phyloP scores from a whole-genome alignment of 2,888 invertebrate species.

The Furcula furcula region DNA sequence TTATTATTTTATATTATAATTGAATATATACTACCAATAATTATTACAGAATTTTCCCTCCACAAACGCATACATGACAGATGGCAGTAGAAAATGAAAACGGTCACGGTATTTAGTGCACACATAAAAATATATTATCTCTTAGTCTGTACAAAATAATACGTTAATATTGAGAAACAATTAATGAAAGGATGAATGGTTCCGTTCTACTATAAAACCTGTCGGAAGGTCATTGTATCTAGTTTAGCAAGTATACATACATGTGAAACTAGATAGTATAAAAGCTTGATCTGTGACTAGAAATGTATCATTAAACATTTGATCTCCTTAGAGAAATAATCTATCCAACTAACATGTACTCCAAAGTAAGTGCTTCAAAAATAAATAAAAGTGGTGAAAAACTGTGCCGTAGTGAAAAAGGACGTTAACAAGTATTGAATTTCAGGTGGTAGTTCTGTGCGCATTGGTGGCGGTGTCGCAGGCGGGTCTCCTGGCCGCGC shows the following conservation, averaged over 20 bases:
- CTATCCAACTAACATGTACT: conserved; percentile 19
- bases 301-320: conserved; percentile 5
- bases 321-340: conserved; percentile 2
- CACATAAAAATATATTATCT: no score
- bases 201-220: background rate
- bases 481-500: conserved; percentile 42
- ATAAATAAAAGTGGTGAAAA: conserved; percentile 9
- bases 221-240: conserved; percentile 5
- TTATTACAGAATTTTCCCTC: no score
- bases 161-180: no score
- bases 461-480: conserved; percentile 39
- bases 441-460: conserved; percentile 45
- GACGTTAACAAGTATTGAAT: conserved; percentile 5
- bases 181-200: no score
- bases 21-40: no score
- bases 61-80: no score
- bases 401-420: background rate
- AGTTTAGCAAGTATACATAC: conserved; percentile 11
- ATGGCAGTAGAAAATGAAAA: no score
- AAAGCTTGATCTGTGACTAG: conserved; percentile 7
- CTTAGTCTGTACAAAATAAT: no score
- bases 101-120: no score
- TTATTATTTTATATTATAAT: no score
- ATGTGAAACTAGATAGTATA: background rate
- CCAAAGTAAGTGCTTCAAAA: conserved; percentile 24